A percentile compares a stretch with the other conserved stretches of the same genome.
These are phyloP conservation scores for Pteruthius melanotis DNA, from an alignment of 2,113 vertebrate species.

Conservation along the genomic window DNA sequence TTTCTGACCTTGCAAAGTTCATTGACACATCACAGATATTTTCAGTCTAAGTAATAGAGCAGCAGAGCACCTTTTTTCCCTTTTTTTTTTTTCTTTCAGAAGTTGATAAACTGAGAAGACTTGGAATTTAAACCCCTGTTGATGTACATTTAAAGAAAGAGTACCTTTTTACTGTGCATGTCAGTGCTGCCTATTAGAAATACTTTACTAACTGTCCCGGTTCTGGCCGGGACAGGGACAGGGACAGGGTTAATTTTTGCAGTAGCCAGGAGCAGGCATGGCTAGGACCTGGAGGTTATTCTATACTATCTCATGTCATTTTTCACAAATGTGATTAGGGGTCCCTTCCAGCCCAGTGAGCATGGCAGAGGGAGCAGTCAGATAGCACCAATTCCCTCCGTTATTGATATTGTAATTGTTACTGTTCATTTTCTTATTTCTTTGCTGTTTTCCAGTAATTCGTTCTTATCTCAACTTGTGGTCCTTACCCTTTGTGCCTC, in stretches of 20 bases:
- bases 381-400: accelerated
- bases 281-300: background rate
- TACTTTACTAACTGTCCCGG: background rate
- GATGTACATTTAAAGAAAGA: background rate
- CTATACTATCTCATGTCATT: background rate
- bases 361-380: background rate
- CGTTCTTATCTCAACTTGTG: background rate
- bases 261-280: background rate
- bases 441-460: background rate
- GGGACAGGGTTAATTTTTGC: background rate
- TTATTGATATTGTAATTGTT: background rate
- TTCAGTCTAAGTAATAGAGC: background rate
- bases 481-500: background rate
- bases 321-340: background rate
- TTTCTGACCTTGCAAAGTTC: background rate
- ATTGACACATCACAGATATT: background rate
- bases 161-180: background rate
- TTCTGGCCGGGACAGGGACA: background rate
- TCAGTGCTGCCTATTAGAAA: background rate
- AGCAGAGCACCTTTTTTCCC: accelerated
- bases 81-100: background rate
- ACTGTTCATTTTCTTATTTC: background rate
- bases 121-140: background rate
- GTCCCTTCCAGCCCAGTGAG: accelerated
- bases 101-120: background rate